phyloP scores from a whole-genome alignment of 2,113 vertebrate genomes.

The Halcyon senegalensis region DNA sequence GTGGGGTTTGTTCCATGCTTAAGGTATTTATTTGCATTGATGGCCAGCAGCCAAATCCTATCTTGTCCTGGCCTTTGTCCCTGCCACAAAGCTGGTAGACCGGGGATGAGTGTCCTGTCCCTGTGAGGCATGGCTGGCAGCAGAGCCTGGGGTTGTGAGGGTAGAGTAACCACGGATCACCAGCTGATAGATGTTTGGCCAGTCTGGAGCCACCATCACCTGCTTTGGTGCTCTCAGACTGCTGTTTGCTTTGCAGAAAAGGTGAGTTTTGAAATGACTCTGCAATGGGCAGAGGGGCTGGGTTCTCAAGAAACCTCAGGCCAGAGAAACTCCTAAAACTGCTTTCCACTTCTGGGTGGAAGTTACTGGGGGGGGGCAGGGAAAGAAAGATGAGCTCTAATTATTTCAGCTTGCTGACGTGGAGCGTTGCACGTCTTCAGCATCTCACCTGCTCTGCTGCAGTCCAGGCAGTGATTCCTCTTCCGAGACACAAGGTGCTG shows the following conservation, averaged over 20 bases:
- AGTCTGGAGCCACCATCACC: not conserved
- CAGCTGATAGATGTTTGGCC: not conserved
- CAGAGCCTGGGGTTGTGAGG: not conserved
- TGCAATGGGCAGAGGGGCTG: not conserved
- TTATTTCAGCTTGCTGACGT: not conserved
- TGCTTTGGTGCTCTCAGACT: not conserved
- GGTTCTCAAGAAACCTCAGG: not conserved
- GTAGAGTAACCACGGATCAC: not conserved
- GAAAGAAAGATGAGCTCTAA: not conserved
- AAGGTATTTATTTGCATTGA: not conserved
- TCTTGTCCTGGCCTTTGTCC: not conserved
- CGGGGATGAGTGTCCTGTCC: not conserved
- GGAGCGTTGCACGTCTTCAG: not conserved
- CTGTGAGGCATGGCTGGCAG: accelerated
- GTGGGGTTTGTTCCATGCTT: not conserved
- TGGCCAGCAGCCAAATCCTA: not conserved
- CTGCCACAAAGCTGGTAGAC: not conserved
- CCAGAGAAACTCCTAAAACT: not conserved
- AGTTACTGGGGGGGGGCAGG: not conserved
- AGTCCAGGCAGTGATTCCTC: not conserved
- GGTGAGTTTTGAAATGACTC: not conserved
- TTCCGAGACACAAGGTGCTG: not conserved
- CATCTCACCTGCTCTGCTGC: not conserved
- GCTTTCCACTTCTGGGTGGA: not conserved
- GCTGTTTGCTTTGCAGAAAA: not conserved